Base-by-base conservation (phyloP, 2,797 vertebrate species). In the Molossus molossus region DNA sequence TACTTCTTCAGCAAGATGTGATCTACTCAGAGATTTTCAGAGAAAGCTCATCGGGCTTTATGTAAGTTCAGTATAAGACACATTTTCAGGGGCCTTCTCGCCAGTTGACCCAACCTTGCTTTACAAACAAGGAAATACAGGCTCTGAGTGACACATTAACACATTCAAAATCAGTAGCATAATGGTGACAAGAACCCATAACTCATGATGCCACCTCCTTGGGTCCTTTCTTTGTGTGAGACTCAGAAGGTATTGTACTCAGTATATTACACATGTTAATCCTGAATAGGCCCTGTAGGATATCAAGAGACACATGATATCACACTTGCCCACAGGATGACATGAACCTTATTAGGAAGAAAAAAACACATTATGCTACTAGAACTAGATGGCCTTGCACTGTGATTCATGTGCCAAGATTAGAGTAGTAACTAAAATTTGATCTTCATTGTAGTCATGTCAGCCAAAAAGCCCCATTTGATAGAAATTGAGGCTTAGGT, bases 11-110 rank as follows among this genome's bases (percentile, higher is more conserved):
- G 53, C 2, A 67, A 29, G 20, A 91, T 88, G 57, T 76, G 33
- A 45, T 33, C 58, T 62, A 48, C 10, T 77, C 88, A 40, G 69
- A 72, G 57, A 82, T 73, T 86, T 77, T 65, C 83, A 95, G 75
- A 83, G 57, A 86, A 82, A 67, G 14, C 29, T 77, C 55, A 33
- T 20, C 6, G 11, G n/a, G 5, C 40, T 81, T 85, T 57, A 8
- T 45, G 15, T 65, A 48, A 93, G 7, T 86, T 73, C 14, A 69
- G 13, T 58, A 12, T 17, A 76, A 85, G 20, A 75, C 12, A 14
- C 48, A 75, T 69, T 75, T 27, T 69, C 60, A 90, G 45, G 11
- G 4, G 25, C 55, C 20, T 70, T 65, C 48, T 64, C 79, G 17
- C 17, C 45, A 85, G 9, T 23, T 82, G 62, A 73, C 3, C 9